Percentiles rank a stretch among this genome's conserved stretches.
phyloP scores from a whole-genome alignment of 1,140 invertebrate species.

The Atta colombica region DNA sequence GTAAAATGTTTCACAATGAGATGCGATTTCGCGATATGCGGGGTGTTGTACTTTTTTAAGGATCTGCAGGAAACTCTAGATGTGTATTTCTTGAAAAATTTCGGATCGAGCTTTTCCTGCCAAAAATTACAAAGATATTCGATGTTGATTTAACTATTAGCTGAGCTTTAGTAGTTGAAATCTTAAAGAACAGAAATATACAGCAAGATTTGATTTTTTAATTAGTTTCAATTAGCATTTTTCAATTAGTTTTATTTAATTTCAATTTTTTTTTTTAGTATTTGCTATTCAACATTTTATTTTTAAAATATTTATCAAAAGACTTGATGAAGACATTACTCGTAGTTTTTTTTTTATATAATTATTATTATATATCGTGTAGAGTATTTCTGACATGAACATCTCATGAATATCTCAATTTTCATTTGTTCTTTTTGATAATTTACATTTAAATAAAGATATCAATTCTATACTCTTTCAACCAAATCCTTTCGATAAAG shows the following conservation, averaged over 20 bases:
- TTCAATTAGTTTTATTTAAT: no score
- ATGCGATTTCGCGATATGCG: slow-evolving; percentile 10
- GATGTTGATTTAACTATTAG: neutral
- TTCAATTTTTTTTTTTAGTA: neutral
- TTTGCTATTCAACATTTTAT: neutral
- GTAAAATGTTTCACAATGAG: slow-evolving; percentile 19
- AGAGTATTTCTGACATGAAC: no score
- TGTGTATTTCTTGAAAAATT: neutral
- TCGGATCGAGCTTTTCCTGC: neutral
- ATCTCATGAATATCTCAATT: no score
- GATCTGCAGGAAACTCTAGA: neutral
- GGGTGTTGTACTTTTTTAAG: no score
- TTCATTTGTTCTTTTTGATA: no score
- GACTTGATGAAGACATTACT: no score
- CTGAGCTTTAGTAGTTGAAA: neutral
- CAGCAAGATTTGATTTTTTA: neutral
- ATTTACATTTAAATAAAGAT: no score
- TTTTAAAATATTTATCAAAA: neutral
- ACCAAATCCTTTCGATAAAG: no score
- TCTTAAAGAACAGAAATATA: neutral
- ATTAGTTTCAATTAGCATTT: neutral
- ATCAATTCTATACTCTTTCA: no score
- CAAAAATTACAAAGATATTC: neutral
- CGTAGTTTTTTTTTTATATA: no score
- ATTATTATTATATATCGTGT: no score